phyloP scores from a whole-genome alignment of 2,797 vertebrate species.

The Rousettus madagascariensis region DNA sequence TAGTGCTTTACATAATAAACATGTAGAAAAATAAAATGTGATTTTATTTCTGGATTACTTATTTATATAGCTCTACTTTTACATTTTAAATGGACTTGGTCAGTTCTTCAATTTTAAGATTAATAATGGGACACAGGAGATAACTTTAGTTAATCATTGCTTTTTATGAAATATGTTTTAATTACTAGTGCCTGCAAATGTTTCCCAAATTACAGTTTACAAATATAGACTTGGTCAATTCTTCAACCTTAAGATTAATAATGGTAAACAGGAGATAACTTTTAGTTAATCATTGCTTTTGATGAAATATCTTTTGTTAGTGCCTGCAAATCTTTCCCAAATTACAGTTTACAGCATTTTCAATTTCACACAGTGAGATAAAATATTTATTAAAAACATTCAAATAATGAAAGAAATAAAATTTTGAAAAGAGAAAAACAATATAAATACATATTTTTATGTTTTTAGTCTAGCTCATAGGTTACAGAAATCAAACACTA shows the following conservation, averaged over 20 bases:
- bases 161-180: neutral
- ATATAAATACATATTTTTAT: neutral
- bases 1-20: neutral
- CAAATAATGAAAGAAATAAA: neutral
- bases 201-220: neutral
- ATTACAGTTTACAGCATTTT: neutral
- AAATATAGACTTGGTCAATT: neutral
- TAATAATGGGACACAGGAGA: too few relatives aligned
- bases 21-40: neutral
- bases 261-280: neutral
- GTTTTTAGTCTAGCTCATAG: neutral
- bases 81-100: neutral
- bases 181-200: neutral
- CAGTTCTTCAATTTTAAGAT: neutral
- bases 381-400: neutral
- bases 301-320: neutral
- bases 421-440: neutral
- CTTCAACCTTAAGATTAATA: neutral
- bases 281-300: neutral
- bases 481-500: slow-evolving; percentile 13
- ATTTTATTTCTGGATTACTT: neutral
- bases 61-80: neutral
- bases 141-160: neutral
- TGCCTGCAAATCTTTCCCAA: neutral
- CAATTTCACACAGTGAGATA: neutral